Evolutionary conservation across 2,888 invertebrate species (phyloP).

Genomic region (Synanthedon vespiformis): DNA sequence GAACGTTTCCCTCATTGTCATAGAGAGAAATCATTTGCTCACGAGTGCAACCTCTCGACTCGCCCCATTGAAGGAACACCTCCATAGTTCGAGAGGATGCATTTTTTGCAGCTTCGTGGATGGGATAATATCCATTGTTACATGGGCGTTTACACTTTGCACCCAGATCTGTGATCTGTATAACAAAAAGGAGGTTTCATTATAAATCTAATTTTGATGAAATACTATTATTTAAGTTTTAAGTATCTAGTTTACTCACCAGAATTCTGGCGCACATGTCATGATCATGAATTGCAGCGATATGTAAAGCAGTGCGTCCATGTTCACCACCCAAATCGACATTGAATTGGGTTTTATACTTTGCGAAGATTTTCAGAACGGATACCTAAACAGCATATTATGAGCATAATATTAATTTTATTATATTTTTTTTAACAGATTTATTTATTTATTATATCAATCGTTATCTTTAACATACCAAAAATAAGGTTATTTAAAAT

Average conservation of each 20-base stretch:
- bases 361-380: constrained; percentile 76
- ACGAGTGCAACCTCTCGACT: constrained; percentile 80
- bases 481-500: no score
- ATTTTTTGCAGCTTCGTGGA: constrained; percentile 91
- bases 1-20: constrained; percentile 89
- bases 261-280: constrained; percentile 84
- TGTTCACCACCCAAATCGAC: constrained; percentile 83
- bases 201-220: no score
- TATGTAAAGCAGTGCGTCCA: constrained; percentile 84
- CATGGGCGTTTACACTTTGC: constrained; percentile 83
- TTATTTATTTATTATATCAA: no score
- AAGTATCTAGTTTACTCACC: constrained; percentile 60
- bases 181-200: no score
- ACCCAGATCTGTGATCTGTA: constrained; percentile 82
- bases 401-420: no score
- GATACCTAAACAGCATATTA: constrained; percentile 50
- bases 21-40: constrained; percentile 87
- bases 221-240: neutral
- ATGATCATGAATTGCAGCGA: constrained; percentile 87
- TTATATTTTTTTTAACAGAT: no score
- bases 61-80: constrained; percentile 85
- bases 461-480: no score
- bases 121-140: constrained; percentile 91
- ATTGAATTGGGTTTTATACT: constrained; percentile 77
- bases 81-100: constrained; percentile 89